phyloP scores from a whole-genome alignment of 2,113 vertebrate genomes.

The Datnioides undecimradiatus region DNA sequence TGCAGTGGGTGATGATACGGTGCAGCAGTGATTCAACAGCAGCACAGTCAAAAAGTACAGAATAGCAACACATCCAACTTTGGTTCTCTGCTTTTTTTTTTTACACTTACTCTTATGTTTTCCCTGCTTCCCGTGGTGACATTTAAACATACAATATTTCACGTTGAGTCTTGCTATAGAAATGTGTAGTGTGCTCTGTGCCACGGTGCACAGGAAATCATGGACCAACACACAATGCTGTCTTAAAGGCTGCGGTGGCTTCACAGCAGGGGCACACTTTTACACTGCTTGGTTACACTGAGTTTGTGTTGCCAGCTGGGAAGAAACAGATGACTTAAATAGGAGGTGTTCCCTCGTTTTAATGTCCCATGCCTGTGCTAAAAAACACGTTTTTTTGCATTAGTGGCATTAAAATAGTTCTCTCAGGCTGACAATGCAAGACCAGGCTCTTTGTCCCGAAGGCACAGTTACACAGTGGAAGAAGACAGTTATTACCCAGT shows the following conservation, averaged over 20 bases:
- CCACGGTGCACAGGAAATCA: constrained; percentile 19
- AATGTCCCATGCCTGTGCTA: constrained; percentile 61
- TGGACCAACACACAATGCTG: constrained; percentile 50
- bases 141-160: constrained; percentile 63
- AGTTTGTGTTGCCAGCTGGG: constrained; percentile 68
- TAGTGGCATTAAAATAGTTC: constrained; percentile 62
- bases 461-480: constrained; percentile 66
- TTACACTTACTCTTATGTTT: constrained; percentile 30
- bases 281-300: constrained; percentile 70
- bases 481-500: constrained; percentile 69
- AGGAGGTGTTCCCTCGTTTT: constrained; percentile 65
- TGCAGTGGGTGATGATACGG: not conserved
- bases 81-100: constrained; percentile 1
- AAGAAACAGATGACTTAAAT: constrained; percentile 56
- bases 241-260: constrained; percentile 61
- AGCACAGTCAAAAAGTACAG: constrained; percentile 12
- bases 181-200: constrained; percentile 38
- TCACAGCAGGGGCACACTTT: constrained; percentile 69
- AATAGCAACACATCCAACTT: constrained; percentile 34
- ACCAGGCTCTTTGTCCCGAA: constrained; percentile 51
- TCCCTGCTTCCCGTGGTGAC: constrained; percentile 59
- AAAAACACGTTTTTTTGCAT: constrained; percentile 55
- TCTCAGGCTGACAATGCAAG: constrained; percentile 61
- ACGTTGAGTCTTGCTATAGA: constrained; percentile 51
- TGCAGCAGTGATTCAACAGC: constrained; percentile 39